phyloP scores from a whole-genome alignment of 2,113 vertebrate species.

The Smithornis capensis region DNA sequence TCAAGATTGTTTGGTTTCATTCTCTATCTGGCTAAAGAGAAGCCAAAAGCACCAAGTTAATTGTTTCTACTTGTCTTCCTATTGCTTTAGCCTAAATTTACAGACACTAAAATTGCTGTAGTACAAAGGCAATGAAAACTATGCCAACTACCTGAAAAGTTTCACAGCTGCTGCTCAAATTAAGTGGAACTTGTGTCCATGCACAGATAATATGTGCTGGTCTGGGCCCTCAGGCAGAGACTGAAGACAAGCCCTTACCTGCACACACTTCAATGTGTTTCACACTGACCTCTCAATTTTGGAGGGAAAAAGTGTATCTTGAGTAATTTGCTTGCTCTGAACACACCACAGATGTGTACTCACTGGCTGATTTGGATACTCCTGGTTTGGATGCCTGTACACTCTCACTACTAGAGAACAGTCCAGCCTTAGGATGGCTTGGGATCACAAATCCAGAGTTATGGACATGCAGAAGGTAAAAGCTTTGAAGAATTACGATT shows the following conservation, averaged over 20 bases:
- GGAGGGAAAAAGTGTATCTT: neutral
- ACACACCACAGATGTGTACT: neutral
- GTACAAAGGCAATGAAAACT: neutral
- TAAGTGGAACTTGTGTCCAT: neutral
- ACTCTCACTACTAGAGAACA: neutral
- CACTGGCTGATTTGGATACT: neutral
- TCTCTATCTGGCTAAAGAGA: neutral
- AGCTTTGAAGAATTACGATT: neutral
- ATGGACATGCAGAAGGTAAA: neutral
- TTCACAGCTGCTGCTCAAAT: neutral
- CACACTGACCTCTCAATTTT: neutral
- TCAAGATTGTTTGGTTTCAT: neutral
- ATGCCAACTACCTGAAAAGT: neutral
- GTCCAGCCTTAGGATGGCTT: neutral
- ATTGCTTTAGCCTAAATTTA: neutral
- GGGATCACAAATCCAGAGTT: neutral
- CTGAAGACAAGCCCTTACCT: neutral
- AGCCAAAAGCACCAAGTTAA: neutral
- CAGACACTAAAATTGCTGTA: neutral
- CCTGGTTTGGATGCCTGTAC: neutral
- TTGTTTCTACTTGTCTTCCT: neutral
- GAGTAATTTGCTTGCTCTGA: neutral
- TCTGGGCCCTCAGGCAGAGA: neutral
- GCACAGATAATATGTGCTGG: neutral
- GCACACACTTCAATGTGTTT: neutral